Evolutionary conservation across 2,113 vertebrate species (phyloP).

Genomic region (Anhinga rufa): DNA sequence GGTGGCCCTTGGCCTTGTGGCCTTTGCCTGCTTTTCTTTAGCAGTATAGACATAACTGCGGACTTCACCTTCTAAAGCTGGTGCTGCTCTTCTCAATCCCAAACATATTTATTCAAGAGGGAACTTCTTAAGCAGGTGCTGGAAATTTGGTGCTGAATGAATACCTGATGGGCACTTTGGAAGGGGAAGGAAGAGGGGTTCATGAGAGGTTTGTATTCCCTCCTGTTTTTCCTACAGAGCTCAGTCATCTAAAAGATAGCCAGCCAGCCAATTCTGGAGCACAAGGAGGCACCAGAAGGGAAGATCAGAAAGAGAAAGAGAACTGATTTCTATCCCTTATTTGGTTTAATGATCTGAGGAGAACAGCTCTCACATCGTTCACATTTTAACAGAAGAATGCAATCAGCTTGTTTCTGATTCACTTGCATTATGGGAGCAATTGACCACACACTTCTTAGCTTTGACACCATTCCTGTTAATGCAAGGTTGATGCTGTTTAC

Average conservation of each 20-base stretch:
- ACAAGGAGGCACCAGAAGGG: not conserved
- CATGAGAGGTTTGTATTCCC: not conserved
- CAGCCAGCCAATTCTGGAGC: not conserved
- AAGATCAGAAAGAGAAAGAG: not conserved
- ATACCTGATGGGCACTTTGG: not conserved
- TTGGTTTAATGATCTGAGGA: conserved; percentile 14
- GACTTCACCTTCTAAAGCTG: not conserved
- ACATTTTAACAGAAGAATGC: not conserved
- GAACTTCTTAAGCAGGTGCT: not conserved
- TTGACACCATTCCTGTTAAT: not conserved
- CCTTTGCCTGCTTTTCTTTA: not conserved
- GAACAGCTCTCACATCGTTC: not conserved
- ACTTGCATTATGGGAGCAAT: not conserved
- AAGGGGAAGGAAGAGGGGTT: not conserved
- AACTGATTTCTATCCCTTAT: conserved; percentile 17
- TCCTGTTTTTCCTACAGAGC: not conserved
- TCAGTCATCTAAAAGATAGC: not conserved
- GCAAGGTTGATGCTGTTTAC: not conserved
- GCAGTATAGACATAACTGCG: rapidly evolving
- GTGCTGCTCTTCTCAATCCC: not conserved
- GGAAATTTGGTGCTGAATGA: not conserved
- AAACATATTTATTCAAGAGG: not conserved
- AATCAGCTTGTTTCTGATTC: not conserved
- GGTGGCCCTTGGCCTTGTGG: not conserved
- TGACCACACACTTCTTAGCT: not conserved